Conservation (phyloP, 2,888 invertebrate species). For the Metacarcinus magister region DNA sequence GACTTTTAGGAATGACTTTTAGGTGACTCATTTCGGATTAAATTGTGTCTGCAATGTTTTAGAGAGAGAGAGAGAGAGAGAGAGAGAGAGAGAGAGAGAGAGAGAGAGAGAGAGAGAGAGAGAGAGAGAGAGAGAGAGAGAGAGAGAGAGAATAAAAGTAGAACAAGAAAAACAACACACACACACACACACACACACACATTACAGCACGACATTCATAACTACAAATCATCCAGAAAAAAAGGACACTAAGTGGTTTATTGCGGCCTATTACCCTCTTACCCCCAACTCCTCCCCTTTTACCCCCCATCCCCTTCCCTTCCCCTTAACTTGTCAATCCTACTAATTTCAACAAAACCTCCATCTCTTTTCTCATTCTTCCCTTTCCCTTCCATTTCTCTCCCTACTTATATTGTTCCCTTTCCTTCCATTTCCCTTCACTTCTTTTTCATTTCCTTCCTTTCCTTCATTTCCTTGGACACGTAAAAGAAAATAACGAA, state of each 20-base stretch:
- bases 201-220: neutral
- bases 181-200: slow-evolving; percentile 45
- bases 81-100: too few species aligned
- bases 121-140: neutral
- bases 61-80: too few species aligned
- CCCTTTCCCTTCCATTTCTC: neutral
- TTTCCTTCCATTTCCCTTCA: neutral
- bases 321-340: neutral
- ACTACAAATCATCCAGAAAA: neutral
- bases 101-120: too few species aligned
- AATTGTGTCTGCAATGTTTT: neutral
- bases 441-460: neutral
- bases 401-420: neutral
- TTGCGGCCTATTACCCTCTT: neutral
- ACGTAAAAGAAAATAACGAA: neutral
- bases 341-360: slow-evolving; percentile 6
- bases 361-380: neutral
- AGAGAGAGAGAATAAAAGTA: neutral
- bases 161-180: neutral
- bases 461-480: neutral
- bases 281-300: neutral
- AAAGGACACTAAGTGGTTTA: neutral
- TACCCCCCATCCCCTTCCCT: neutral
- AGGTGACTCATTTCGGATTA: neutral
- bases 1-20: neutral